Conservation (phyloP, 2,888 invertebrate species). For the Chymomyza caudatula region DNA sequence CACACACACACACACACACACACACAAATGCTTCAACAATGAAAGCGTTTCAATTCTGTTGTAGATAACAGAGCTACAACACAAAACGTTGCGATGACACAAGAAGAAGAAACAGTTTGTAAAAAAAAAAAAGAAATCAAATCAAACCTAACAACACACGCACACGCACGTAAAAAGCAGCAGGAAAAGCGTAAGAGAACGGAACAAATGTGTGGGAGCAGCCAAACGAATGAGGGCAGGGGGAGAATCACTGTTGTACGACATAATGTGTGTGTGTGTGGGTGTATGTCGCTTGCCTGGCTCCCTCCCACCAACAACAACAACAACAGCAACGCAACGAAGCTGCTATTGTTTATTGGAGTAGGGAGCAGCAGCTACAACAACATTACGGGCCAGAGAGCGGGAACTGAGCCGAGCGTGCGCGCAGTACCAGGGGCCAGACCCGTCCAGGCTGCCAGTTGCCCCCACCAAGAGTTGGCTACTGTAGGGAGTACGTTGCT, state of each 20-base stretch:
- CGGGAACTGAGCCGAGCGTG: conserved; percentile 42
- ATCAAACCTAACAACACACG: conserved; percentile 41
- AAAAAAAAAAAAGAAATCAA: conserved; percentile 15
- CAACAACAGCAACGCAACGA: conserved; percentile 13
- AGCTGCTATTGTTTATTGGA: conserved; percentile 61
- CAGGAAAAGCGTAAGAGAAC: conserved; percentile 47
- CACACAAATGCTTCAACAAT: not conserved
- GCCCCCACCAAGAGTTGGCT: conserved; percentile 20
- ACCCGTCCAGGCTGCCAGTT: conserved; percentile 26
- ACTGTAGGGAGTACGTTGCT: conserved; percentile 44
- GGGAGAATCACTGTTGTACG: not conserved
- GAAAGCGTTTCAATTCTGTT: conserved; percentile 22
- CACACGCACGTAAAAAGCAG: conserved; percentile 25
- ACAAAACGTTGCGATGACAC: conserved; percentile 15
- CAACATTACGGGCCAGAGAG: conserved; percentile 20
- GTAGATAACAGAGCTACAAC: conserved; percentile 31
- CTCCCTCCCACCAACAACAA: conserved; percentile 31
- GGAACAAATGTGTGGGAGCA: conserved; percentile 48
- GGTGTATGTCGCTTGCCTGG: conserved; percentile 30
- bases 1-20: conserved; percentile 14
- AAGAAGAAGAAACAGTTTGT: conserved; percentile 32
- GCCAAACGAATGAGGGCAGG: conserved; percentile 8
- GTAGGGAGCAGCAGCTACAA: conserved; percentile 31
- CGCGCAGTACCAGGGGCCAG: conserved; percentile 33
- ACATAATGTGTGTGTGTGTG: conserved; percentile 5